These are phyloP conservation scores for Falco novaeseelandiae DNA, from an alignment of 2,797 vertebrate species.

Conservation along the genomic window DNA sequence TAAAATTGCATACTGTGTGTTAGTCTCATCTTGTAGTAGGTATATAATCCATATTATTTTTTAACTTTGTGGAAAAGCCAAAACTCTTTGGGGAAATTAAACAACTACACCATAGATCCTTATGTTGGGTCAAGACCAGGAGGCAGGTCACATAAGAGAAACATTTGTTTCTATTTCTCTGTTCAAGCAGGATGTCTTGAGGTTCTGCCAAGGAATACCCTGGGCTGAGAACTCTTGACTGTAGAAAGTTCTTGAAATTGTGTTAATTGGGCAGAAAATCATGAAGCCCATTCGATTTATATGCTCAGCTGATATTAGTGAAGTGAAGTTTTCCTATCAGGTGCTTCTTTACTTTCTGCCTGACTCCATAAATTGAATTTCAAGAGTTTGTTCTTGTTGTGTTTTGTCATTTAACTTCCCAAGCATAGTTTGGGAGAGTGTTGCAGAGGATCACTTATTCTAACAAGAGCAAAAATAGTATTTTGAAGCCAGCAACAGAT, in stretches of 20 bases:
- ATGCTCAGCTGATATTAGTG: not conserved
- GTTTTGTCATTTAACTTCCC: not conserved
- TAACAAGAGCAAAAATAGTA: not conserved
- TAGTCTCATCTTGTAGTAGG: not conserved
- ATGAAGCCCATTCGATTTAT: not conserved
- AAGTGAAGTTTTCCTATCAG: not conserved
- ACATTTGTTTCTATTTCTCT: not conserved
- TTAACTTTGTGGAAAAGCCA: conserved; percentile 31
- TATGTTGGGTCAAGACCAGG: not conserved
- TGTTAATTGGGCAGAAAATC: conserved; percentile 24
- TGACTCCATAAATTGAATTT: not conserved
- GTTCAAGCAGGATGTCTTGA: conserved; percentile 24
- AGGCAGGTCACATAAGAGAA: not conserved
- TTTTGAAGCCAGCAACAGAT: not conserved
- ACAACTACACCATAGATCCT: not conserved
- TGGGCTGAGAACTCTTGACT: conserved; percentile 26
- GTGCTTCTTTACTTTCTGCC: not conserved
- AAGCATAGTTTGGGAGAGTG: not conserved
- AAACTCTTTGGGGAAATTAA: not conserved
- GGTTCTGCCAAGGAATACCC: conserved; percentile 16
- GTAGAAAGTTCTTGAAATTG: conserved; percentile 16
- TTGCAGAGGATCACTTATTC: not conserved
- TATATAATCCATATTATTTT: conserved; percentile 19
- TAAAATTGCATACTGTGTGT: conserved; percentile 6
- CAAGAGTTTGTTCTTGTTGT: not conserved